phyloP scores from a whole-genome alignment of 2,888 invertebrate species.

The Prosopocoilus inquinatus region DNA sequence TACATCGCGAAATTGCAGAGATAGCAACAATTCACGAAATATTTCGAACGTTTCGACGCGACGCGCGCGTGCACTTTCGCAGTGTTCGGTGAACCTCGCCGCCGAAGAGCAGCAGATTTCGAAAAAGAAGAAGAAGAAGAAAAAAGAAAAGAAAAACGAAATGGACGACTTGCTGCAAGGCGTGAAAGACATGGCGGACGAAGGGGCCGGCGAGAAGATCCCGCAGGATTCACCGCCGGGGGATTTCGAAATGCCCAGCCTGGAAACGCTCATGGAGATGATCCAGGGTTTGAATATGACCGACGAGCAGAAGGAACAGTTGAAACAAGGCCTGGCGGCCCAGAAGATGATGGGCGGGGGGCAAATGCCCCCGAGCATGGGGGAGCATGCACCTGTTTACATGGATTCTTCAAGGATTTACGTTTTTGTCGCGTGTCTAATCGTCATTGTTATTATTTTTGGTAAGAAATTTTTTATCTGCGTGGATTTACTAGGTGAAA shows the following conservation, averaged over 20 bases:
- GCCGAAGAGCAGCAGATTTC: neutral
- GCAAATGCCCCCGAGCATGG: neutral
- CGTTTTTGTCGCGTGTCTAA: slow-evolving; percentile 19
- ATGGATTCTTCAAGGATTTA: slow-evolving; percentile 44
- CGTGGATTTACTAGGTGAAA: too few relatives aligned
- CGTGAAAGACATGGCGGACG: slow-evolving; percentile 32
- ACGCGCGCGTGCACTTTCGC: slow-evolving; percentile 10
- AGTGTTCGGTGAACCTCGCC: neutral
- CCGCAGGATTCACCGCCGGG: neutral
- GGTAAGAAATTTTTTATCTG: slow-evolving; percentile 27
- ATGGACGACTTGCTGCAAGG: slow-evolving; percentile 30
- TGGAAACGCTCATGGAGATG: slow-evolving; percentile 31
- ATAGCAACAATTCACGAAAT: slow-evolving; percentile 9
- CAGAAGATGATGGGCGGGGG: slow-evolving; percentile 3
- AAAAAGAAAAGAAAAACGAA: too few relatives aligned
- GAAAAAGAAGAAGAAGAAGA: too few relatives aligned
- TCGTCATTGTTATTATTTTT: slow-evolving; percentile 28
- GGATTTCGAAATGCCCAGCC: slow-evolving; percentile 25
- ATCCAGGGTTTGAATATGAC: slow-evolving; percentile 47
- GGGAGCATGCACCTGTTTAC: slow-evolving; percentile 36
- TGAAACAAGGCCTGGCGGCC: slow-evolving; percentile 17
- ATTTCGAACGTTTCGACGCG: slow-evolving; percentile 8
- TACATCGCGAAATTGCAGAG: slow-evolving; percentile 11
- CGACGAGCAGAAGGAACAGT: slow-evolving; percentile 58
- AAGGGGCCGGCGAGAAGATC: slow-evolving; percentile 8